Evolutionary conservation across 1,140 invertebrate genomes (phyloP).

Genomic region (Cotesia chilonis): DNA sequence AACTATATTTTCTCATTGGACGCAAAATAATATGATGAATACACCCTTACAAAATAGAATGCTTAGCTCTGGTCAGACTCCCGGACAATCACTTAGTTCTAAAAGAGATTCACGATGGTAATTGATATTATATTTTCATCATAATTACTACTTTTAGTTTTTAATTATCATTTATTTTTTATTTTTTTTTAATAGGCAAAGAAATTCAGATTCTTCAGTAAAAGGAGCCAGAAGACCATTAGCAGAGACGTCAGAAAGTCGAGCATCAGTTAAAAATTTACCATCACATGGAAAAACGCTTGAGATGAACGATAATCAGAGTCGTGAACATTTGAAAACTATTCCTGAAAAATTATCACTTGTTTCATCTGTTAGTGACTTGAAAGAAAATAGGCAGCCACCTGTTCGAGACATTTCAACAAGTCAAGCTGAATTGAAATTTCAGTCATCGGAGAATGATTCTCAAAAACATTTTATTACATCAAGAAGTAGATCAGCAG

Average conservation of each 20-base stretch:
- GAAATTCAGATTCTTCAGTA: conserved; percentile 34
- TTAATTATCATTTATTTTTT: background rate
- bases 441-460: too few species aligned
- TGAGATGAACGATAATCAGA: background rate
- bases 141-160: conserved; percentile 1
- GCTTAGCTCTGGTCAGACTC: conserved; percentile 41
- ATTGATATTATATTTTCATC: conserved; percentile 22
- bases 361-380: background rate
- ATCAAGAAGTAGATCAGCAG: too few species aligned
- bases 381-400: conserved; percentile 3
- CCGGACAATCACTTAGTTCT: conserved; percentile 40
- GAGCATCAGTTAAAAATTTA: background rate
- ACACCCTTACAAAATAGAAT: conserved; percentile 47
- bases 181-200: conserved; percentile 40
- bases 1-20: conserved; percentile 50
- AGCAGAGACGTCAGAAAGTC: conserved; percentile 43
- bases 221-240: conserved; percentile 51
- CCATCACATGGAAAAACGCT: background rate
- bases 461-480: too few species aligned
- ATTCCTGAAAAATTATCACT: background rate
- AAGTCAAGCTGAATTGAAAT: background rate
- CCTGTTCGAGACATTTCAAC: background rate
- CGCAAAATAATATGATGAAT: conserved; percentile 44
- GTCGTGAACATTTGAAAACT: background rate
- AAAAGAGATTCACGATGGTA: conserved; percentile 49